Percentiles rank a stretch among this genome's conserved stretches.
Conservation (phyloP, 2,797 vertebrate genomes). For the Sitta carolinensis region DNA sequence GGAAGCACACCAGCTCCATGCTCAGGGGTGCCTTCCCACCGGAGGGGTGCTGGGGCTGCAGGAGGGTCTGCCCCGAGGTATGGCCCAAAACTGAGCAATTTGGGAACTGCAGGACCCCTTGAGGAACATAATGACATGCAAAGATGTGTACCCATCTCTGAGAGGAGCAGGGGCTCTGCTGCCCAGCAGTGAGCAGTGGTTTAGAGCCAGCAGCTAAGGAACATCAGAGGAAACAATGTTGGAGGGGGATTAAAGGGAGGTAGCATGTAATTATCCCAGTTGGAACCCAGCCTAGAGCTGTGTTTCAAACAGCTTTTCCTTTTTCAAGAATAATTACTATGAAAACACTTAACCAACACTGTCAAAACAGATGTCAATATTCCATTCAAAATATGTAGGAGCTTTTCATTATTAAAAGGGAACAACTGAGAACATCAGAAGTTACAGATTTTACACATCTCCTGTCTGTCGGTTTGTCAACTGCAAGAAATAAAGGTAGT, state of each 20-base stretch:
- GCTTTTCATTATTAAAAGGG: neutral
- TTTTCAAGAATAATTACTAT: slow-evolving; percentile 3
- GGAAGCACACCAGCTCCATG: neutral
- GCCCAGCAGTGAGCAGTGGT: neutral
- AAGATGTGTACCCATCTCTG: neutral
- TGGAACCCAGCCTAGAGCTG: slow-evolving; percentile 2
- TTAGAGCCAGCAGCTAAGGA: slow-evolving; percentile 11
- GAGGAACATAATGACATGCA: neutral
- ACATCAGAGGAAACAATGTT: neutral
- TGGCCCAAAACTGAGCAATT: neutral
- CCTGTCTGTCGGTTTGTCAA: neutral
- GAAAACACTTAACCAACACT: neutral
- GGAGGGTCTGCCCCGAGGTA: neutral
- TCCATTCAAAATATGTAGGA: neutral
- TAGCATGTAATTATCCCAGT: neutral
- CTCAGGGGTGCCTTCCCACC: neutral
- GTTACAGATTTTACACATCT: neutral
- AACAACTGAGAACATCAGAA: neutral
- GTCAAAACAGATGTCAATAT: slow-evolving; percentile 38
- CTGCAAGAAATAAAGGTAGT: neutral
- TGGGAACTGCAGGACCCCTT: neutral
- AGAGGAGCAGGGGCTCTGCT: neutral
- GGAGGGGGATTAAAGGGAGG: neutral
- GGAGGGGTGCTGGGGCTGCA: neutral
- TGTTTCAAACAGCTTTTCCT: slow-evolving; percentile 17